Conservation (phyloP, 2,888 invertebrate species). For the Baronia brevicornis region DNA sequence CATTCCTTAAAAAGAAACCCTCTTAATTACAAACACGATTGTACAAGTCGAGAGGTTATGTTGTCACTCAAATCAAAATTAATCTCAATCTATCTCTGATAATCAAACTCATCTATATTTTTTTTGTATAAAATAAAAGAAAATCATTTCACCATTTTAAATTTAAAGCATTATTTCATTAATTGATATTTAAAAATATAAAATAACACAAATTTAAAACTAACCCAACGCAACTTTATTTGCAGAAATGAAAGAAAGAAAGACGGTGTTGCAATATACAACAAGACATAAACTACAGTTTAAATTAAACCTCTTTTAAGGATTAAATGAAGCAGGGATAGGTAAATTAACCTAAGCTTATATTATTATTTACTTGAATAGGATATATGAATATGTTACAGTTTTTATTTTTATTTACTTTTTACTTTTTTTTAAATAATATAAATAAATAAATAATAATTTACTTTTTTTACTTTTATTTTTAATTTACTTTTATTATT, state of each 20-base stretch:
- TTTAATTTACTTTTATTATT: too few species aligned
- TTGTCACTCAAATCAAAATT: constrained; percentile 47
- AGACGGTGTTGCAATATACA: constrained; percentile 39
- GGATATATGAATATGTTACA: too few species aligned
- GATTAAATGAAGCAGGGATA: too few species aligned
- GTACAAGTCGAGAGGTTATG: constrained; percentile 53
- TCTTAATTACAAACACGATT: constrained; percentile 21
- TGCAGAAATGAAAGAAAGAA: constrained; percentile 63
- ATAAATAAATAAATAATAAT: too few species aligned
- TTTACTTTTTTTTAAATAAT: too few species aligned
- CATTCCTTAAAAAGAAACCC: constrained; percentile 77
- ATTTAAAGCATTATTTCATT: constrained; percentile 3
- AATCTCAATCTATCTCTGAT: constrained; percentile 48
- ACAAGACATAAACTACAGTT: constrained; percentile 3
- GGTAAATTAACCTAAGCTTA: too few species aligned
- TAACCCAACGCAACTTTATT: constrained; percentile 58
- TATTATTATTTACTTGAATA: too few species aligned
- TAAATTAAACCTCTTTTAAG: constrained; percentile 6
- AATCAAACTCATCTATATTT: constrained; percentile 34
- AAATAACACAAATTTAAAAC: constrained; percentile 33
- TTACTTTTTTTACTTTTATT: too few species aligned
- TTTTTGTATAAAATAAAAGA: constrained; percentile 16
- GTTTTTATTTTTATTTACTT: too few species aligned
- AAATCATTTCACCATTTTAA: constrained; percentile 10
- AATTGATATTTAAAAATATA: constrained; percentile 17